A percentile compares a stretch with the other conserved stretches of the same genome.
Conservation (phyloP, 1,140 invertebrate species). For the Zeugodacus cucurbitae region DNA sequence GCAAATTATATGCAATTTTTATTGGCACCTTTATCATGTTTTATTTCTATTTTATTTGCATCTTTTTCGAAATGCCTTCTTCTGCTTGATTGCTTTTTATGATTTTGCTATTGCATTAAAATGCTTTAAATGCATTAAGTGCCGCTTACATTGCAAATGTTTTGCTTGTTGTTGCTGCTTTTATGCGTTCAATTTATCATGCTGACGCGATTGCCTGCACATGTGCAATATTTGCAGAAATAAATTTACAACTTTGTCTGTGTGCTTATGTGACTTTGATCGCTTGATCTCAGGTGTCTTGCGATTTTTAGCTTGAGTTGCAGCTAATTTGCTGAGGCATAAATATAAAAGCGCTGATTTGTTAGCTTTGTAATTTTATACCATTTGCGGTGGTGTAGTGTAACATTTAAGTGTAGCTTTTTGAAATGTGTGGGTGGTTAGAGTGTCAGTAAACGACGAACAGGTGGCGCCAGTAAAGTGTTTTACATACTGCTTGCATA, state of each 20-base stretch:
- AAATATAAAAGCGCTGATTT: neutral
- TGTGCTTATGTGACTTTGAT: neutral
- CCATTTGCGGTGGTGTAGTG: neutral
- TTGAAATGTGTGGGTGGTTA: neutral
- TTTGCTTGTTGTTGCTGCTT: neutral
- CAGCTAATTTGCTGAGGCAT: constrained; percentile 3
- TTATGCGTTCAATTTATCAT: neutral
- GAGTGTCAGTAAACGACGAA: neutral
- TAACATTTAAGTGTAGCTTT: no score
- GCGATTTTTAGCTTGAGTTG: neutral
- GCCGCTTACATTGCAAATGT: neutral
- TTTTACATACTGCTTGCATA: neutral
- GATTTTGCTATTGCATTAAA: neutral
- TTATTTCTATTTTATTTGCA: neutral
- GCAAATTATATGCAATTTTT: constrained; percentile 34
- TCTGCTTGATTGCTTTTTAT: constrained; percentile 33
- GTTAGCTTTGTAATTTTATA: neutral
- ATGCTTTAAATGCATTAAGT: constrained; percentile 30
- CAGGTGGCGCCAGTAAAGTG: neutral
- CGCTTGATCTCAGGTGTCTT: neutral
- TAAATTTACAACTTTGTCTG: neutral
- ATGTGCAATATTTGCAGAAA: constrained; percentile 13
- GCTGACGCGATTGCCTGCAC: neutral
- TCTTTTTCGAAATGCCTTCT: neutral
- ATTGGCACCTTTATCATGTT: constrained; percentile 19